Evolutionary conservation across 2,797 vertebrate species (phyloP).

Genomic region (Furcifer pardalis): DNA sequence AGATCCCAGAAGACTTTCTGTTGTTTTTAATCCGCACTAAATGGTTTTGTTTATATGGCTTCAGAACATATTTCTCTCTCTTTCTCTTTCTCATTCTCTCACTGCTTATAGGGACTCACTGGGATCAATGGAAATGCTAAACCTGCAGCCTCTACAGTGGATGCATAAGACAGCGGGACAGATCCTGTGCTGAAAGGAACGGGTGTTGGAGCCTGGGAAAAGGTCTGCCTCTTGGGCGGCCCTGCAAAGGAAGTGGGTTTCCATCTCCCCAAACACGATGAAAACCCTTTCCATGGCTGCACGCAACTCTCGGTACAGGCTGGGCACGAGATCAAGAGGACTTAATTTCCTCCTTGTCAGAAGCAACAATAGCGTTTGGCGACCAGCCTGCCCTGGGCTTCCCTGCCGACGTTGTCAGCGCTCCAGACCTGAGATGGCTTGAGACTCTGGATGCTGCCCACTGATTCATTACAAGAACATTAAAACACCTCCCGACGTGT

Average conservation of each 20-base stretch:
- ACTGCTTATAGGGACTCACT: background rate
- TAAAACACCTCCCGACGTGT: rapidly evolving
- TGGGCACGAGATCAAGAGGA: background rate
- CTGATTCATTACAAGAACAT: background rate
- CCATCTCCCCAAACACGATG: background rate
- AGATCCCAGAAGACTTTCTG: background rate
- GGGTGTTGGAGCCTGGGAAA: background rate
- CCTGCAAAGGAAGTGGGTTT: background rate
- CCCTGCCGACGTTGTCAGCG: rapidly evolving
- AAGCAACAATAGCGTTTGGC: background rate
- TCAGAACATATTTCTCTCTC: background rate
- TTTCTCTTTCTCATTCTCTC: background rate
- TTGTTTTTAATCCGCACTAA: background rate
- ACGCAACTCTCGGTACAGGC: background rate
- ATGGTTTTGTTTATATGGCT: background rate
- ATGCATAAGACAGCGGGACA: background rate
- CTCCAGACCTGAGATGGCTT: background rate
- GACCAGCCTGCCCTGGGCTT: background rate
- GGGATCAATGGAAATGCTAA: background rate
- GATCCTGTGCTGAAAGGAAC: background rate
- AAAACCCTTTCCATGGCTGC: background rate
- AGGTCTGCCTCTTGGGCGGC: background rate
- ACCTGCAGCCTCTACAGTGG: background rate
- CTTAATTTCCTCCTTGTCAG: background rate
- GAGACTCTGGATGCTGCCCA: background rate